phyloP scores from a whole-genome alignment of 2,113 vertebrate genomes.

The Tragelaphus strepsiceros region DNA sequence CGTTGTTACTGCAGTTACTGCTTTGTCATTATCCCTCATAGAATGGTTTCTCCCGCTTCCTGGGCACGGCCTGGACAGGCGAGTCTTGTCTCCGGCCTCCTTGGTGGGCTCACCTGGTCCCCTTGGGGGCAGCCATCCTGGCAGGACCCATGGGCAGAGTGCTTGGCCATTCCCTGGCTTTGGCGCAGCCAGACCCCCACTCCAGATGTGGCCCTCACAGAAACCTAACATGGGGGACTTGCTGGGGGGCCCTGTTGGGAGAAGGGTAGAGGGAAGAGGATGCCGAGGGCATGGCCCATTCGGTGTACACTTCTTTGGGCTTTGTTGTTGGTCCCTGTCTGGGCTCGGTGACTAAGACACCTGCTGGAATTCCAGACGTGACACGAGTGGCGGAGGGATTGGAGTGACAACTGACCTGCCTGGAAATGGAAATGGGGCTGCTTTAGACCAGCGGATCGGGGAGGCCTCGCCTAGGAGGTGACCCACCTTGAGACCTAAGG shows the following conservation, averaged over 20 bases:
- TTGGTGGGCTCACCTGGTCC: neutral
- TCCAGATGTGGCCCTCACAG: too few species aligned
- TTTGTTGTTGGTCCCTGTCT: neutral
- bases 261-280: neutral
- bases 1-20: fast-evolving
- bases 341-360: neutral
- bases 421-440: neutral
- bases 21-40: neutral
- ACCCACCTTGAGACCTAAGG: neutral
- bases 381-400: neutral
- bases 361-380: neutral
- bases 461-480: neutral
- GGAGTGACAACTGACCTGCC: neutral
- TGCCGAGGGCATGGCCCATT: neutral
- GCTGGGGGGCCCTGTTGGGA: neutral
- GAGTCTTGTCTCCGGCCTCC: neutral
- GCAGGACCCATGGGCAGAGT: neutral
- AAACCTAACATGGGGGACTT: neutral
- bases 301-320: too few species aligned
- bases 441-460: neutral
- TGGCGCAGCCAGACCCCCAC: neutral
- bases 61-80: neutral
- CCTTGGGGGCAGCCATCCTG: neutral
- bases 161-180: neutral
- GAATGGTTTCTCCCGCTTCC: neutral